Evolutionary conservation across 2,113 vertebrate species (phyloP), one percentile per base, ranked within the genome.

Genomic region (Porphyrio hochstetteri): DNA sequence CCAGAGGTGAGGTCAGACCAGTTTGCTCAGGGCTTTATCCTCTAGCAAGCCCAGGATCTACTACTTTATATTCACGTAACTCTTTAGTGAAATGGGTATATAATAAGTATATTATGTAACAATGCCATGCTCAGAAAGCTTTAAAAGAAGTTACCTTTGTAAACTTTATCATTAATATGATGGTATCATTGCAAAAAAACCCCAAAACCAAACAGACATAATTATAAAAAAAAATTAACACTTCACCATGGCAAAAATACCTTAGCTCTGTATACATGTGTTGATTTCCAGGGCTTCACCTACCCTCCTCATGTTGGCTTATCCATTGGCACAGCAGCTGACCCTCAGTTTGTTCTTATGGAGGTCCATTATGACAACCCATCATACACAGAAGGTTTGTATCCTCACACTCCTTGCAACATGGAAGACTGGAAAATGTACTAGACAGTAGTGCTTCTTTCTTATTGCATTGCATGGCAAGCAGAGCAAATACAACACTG

Each of bases 361-460:
- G 99, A 99, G 95, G 95, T 99, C 35, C 99, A 99, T 94, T 99
- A 98, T 67, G 99, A 99, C 95, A 99, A 99, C 68, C 98, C 98
- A 6, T 95, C 98, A 16, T 98, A 98, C 77, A 93, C 97, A 79
- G 97, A 98, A 98, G 98, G 99, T 99, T 97, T 92, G 96, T 93
- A 67, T 46, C 38, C 64, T 95, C 59, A 74, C 8, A 28, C 0
- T 24, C 57, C 69, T 68, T 63, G 69, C 77, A 81, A 59, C 12
- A 5, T 33, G 27, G 13, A 24, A 35, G 23, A 46, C 0, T 67
- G 36, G 28, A 80, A 90, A 88, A 71, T 28, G 33, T 70, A 11
- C 25, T 15, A 13, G 38, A 31, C 19, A 29, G 4, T 29, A 72
- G n/a, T 35, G 38, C 38, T 77, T 57, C 35, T 59, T 77, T 60